Conservation (phyloP, 2,113 vertebrate species). For the Planiliza haematocheilus region DNA sequence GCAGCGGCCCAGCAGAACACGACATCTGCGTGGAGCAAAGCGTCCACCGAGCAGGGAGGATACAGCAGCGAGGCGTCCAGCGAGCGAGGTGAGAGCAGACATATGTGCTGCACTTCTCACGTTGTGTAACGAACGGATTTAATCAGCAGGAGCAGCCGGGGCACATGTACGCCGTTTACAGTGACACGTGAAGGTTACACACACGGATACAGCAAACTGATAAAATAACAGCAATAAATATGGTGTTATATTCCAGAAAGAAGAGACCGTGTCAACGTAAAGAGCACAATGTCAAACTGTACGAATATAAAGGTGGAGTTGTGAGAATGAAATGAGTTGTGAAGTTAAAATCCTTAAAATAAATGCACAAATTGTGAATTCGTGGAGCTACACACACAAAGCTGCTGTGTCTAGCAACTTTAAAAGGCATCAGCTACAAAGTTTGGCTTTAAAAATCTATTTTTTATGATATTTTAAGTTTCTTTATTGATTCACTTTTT, state of each 20-base stretch:
- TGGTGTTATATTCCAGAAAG: background rate
- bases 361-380: no score
- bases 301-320: background rate
- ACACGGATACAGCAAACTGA: background rate
- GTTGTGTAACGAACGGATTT: background rate
- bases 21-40: slow-evolving; percentile 87
- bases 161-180: background rate
- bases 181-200: no score
- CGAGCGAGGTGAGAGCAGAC: slow-evolving; percentile 86
- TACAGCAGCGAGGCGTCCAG: slow-evolving; percentile 92
- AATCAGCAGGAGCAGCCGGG: background rate
- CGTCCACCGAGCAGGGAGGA: slow-evolving; percentile 89
- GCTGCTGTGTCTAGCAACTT: no score
- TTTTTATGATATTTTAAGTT: no score
- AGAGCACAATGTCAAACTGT: no score
- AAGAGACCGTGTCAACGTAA: no score
- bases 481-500: no score
- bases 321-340: no score
- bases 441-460: background rate
- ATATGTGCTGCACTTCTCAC: background rate
- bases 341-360: no score
- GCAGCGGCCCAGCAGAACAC: slow-evolving; percentile 83
- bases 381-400: no score
- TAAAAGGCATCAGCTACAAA: background rate
- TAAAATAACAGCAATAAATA: background rate